Percentiles rank a stretch among this genome's conserved stretches.
These are phyloP conservation scores for Papilio demoleus DNA, from an alignment of 2,888 invertebrate species.

Conservation along the genomic window DNA sequence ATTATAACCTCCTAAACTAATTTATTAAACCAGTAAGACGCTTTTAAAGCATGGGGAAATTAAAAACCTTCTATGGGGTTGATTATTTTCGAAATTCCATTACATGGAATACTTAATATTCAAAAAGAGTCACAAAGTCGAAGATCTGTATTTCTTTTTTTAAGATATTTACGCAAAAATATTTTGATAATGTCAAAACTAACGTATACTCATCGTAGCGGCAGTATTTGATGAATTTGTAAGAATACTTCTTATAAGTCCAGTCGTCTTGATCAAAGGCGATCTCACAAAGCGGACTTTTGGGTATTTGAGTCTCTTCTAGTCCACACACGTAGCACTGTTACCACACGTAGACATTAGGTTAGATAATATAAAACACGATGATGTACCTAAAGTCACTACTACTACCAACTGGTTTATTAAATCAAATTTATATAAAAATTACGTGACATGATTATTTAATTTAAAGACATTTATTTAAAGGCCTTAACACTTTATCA, in stretches of 20 bases:
- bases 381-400: no score
- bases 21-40: neutral
- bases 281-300: slow-evolving; percentile 59
- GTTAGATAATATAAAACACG: no score
- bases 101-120: no score
- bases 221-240: slow-evolving; percentile 64
- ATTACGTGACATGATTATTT: neutral
- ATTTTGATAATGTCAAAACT: no score
- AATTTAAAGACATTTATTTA: neutral
- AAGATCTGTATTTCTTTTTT: no score
- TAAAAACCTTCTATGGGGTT: no score
- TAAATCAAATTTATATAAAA: no score
- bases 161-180: no score
- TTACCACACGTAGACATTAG: neutral
- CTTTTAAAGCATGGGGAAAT: no score
- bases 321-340: slow-evolving; percentile 72
- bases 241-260: slow-evolving; percentile 46
- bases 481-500: neutral
- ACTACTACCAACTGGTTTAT: no score
- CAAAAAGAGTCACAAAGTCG: no score
- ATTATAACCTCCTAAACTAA: neutral
- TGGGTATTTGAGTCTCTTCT: slow-evolving; percentile 53
- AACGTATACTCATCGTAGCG: slow-evolving; percentile 58
- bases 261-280: slow-evolving; percentile 64
- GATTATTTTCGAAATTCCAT: no score